A percentile compares a stretch with the other conserved stretches of the same genome.
phyloP scores from a whole-genome alignment of 2,888 invertebrate genomes.

The Pseudeuparius sepicola region DNA sequence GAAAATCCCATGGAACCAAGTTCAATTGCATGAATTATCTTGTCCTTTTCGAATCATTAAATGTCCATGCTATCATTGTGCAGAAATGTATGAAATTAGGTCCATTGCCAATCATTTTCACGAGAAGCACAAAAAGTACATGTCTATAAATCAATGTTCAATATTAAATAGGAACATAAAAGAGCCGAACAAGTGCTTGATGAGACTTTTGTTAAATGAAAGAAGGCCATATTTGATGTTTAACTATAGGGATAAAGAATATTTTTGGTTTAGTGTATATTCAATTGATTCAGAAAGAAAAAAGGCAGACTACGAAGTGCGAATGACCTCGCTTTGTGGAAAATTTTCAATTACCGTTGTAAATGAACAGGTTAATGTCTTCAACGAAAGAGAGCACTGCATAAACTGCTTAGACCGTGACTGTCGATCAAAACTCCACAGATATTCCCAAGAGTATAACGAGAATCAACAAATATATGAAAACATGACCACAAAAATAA shows the following conservation, averaged over 20 bases:
- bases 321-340: slow-evolving; percentile 12
- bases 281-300: slow-evolving; percentile 10
- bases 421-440: slow-evolving; percentile 15
- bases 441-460: slow-evolving; percentile 12
- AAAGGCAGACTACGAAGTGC: slow-evolving; percentile 10
- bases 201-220: slow-evolving; percentile 8
- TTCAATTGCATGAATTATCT: slow-evolving; percentile 14
- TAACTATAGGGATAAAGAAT: slow-evolving; percentile 10
- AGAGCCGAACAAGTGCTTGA: slow-evolving; percentile 12
- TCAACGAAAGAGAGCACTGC: slow-evolving; percentile 17
- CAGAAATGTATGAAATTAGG: slow-evolving; percentile 12
- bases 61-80: slow-evolving; percentile 20
- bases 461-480: slow-evolving; percentile 13
- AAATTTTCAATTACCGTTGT: slow-evolving; percentile 13
- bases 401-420: slow-evolving; percentile 15
- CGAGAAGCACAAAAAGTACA: slow-evolving; percentile 15
- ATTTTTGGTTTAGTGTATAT: slow-evolving; percentile 15
- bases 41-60: slow-evolving; percentile 16
- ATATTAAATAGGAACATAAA: slow-evolving; percentile 14
- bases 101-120: slow-evolving; percentile 16
- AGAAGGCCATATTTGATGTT: slow-evolving; percentile 14
- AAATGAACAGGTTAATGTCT: slow-evolving; percentile 11
- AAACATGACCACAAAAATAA: slow-evolving; percentile 12
- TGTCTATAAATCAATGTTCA: slow-evolving; percentile 11
- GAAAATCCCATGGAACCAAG: slow-evolving; percentile 14